Conservation (phyloP, 1,140 invertebrate genomes). For the Orius insidiosus region DNA sequence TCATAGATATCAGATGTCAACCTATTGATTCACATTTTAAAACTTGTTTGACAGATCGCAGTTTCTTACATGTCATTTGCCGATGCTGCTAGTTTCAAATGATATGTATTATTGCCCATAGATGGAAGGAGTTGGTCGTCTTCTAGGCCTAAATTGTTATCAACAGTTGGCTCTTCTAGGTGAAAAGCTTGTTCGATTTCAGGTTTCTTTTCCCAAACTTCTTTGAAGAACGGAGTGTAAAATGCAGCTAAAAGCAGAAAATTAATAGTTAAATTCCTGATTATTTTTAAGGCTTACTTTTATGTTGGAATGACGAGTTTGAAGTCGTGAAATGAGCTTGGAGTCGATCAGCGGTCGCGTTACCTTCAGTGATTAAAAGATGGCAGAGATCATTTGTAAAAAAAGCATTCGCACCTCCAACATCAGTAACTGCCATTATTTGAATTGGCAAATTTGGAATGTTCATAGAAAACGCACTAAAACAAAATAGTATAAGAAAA, state of each 20-base stretch:
- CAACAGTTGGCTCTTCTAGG: slow-evolving; percentile 55
- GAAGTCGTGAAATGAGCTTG: slow-evolving; percentile 84
- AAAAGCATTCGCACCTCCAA: slow-evolving; percentile 68
- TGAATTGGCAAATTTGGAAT: slow-evolving; percentile 88
- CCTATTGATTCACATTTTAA: slow-evolving; percentile 26
- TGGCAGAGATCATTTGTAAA: slow-evolving; percentile 79
- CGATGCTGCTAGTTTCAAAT: slow-evolving; percentile 23
- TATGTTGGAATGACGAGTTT: slow-evolving; percentile 58
- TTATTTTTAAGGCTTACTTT: slow-evolving; percentile 46
- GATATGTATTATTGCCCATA: slow-evolving; percentile 27
- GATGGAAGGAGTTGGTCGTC: slow-evolving; percentile 40
- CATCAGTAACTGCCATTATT: slow-evolving; percentile 84
- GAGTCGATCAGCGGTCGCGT: slow-evolving; percentile 78
- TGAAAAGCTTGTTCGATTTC: slow-evolving; percentile 86
- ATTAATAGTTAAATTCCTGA: not conserved
- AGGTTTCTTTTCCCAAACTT: slow-evolving; percentile 90
- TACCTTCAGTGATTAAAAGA: slow-evolving; percentile 80
- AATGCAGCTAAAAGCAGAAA: slow-evolving; percentile 56
- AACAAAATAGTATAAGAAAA: slow-evolving; percentile 20
- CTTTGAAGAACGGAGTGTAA: slow-evolving; percentile 90
- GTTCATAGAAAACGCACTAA: slow-evolving; percentile 81
- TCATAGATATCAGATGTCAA: slow-evolving; percentile 73
- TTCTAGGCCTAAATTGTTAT: slow-evolving; percentile 13
- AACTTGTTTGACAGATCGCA: not conserved
- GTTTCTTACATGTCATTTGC: slow-evolving; percentile 4